Conservation (phyloP, 2,113 vertebrate genomes). For the Anser cygnoides region DNA sequence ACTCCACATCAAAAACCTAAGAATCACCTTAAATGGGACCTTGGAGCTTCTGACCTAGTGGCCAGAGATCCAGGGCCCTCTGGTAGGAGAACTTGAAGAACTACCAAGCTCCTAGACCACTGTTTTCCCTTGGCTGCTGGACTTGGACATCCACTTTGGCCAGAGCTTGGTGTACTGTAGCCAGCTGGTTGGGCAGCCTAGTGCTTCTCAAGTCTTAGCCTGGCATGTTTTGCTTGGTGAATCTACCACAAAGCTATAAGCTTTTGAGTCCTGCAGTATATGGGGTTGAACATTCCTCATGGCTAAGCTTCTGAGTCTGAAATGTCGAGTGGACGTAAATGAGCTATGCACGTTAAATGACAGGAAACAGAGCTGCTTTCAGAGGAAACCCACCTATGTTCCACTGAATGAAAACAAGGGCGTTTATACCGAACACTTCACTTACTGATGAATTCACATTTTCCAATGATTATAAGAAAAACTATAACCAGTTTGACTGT, state of each 20-base stretch:
- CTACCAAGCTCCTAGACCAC: neutral
- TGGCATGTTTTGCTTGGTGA: neutral
- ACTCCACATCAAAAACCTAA: neutral
- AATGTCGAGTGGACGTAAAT: neutral
- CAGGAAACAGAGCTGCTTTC: neutral
- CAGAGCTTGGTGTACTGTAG: neutral
- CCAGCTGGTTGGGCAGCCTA: neutral
- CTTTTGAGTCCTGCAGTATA: neutral
- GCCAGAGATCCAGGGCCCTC: neutral
- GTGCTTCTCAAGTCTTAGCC: neutral
- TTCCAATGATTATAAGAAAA: neutral
- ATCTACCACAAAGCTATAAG: neutral
- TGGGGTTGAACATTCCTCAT: neutral
- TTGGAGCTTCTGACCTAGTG: neutral
- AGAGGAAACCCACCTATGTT: neutral
- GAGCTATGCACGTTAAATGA: accelerated
- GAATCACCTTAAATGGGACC: neutral
- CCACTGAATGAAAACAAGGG: neutral
- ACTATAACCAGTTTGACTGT: neutral
- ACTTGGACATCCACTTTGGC: neutral
- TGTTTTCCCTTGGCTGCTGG: neutral
- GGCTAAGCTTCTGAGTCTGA: neutral
- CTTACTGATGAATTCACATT: neutral
- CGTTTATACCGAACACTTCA: neutral
- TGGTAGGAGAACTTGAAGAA: neutral